Evolutionary conservation across 2,113 vertebrate species (phyloP).

Genomic region (Strigops habroptila): DNA sequence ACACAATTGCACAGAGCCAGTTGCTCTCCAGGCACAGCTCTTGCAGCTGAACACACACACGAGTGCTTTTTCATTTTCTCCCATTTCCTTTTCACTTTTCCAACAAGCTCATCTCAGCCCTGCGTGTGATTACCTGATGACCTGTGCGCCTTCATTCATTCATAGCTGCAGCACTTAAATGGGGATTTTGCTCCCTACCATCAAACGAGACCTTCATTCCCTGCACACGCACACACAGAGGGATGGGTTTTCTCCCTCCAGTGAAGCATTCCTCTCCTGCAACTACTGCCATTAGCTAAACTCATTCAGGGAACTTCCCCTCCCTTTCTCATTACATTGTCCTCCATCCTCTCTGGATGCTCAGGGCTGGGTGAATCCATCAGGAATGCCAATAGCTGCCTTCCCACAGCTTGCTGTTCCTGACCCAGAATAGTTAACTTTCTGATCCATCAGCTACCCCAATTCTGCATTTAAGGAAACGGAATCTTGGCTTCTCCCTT

Average conservation of each 20-base stretch:
- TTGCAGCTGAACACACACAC: neutral
- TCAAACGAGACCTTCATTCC: neutral
- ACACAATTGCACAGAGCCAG: accelerated
- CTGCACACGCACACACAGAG: neutral
- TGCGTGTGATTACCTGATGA: neutral
- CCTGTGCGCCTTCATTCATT: neutral
- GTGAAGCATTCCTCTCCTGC: neutral
- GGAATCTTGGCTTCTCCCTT: neutral
- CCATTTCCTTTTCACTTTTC: neutral
- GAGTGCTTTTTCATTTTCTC: neutral
- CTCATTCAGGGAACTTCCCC: neutral
- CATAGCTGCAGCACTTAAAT: neutral
- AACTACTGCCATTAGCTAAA: neutral
- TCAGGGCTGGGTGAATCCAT: neutral
- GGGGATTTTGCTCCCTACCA: neutral
- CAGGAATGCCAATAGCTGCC: neutral
- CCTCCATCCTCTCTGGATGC: neutral
- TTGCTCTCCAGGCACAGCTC: neutral
- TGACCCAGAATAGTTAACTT: neutral
- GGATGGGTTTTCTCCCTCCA: neutral
- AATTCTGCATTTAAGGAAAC: constrained; percentile 10
- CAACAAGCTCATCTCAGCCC: neutral
- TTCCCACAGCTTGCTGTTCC: neutral
- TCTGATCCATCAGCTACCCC: neutral
- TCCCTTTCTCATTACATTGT: neutral